Percentiles rank a stretch among this genome's conserved stretches.
phyloP scores from a whole-genome alignment of 2,888 invertebrate genomes.

The Kryphioiulus occultus region DNA sequence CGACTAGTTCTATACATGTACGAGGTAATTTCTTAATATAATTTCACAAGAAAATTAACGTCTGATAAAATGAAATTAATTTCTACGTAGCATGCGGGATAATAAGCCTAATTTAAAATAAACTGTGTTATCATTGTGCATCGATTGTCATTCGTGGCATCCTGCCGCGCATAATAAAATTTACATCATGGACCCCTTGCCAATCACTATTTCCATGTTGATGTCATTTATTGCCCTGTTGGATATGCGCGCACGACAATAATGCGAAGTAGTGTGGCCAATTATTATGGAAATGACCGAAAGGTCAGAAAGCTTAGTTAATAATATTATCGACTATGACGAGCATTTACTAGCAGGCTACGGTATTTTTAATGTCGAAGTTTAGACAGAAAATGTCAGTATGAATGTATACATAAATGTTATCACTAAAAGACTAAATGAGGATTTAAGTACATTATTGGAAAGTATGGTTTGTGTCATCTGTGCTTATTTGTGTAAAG shows the following conservation, averaged over 20 bases:
- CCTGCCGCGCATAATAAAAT: not conserved
- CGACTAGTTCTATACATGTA: not conserved
- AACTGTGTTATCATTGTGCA: not conserved
- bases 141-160: not conserved
- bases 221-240: conserved; percentile 21
- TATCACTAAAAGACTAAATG: not conserved
- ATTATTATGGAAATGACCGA: conserved; percentile 32
- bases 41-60: not conserved
- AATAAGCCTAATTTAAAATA: not conserved
- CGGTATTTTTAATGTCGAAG: not conserved
- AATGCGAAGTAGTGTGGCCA: not conserved
- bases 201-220: not conserved
- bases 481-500: not conserved
- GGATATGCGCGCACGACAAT: not conserved
- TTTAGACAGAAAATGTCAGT: not conserved
- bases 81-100: not conserved
- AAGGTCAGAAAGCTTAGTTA: not conserved
- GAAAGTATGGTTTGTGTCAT: not conserved
- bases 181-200: not conserved
- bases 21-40: not conserved
- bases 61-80: not conserved
- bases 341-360: not conserved
- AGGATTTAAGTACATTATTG: not conserved
- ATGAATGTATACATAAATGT: not conserved
- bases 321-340: not conserved